phyloP scores from a whole-genome alignment of 2,888 invertebrate species.

The Rhingia campestris region DNA sequence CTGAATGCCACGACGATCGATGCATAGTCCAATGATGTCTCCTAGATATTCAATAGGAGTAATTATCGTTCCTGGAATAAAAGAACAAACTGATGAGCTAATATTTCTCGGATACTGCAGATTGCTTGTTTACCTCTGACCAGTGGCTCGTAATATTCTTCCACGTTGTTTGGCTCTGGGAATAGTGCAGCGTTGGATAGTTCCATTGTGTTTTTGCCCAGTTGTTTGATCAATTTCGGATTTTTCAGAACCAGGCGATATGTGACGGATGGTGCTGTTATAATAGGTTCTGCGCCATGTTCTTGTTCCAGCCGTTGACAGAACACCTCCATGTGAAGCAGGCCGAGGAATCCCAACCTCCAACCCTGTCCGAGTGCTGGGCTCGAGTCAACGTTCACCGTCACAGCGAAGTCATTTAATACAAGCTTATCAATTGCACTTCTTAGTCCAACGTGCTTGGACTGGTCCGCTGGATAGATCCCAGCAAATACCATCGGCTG shows the following conservation, averaged over 20 bases:
- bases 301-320: constrained; percentile 93
- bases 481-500: constrained; percentile 94
- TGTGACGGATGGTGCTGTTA: constrained; percentile 94
- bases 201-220: constrained; percentile 85
- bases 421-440: constrained; percentile 94
- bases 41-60: constrained; percentile 91
- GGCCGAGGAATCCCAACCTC: constrained; percentile 93
- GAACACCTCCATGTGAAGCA: constrained; percentile 94
- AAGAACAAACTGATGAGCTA: background rate
- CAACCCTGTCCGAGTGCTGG: constrained; percentile 94
- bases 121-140: constrained; percentile 86
- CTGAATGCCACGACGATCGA: constrained; percentile 88
- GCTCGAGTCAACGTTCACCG: constrained; percentile 91
- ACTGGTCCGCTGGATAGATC: constrained; percentile 93
- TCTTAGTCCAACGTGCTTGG: constrained; percentile 89
- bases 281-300: constrained; percentile 90
- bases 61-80: constrained; percentile 89
- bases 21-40: constrained; percentile 87
- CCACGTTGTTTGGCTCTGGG: constrained; percentile 87
- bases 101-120: no score
- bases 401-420: constrained; percentile 97
- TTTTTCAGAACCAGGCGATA: constrained; percentile 90
- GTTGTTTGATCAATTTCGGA: constrained; percentile 87
- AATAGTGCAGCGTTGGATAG: constrained; percentile 90
- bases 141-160: constrained; percentile 92